Base-by-base conservation (phyloP, 1,140 invertebrate species). In the Drosophila teissieri region DNA sequence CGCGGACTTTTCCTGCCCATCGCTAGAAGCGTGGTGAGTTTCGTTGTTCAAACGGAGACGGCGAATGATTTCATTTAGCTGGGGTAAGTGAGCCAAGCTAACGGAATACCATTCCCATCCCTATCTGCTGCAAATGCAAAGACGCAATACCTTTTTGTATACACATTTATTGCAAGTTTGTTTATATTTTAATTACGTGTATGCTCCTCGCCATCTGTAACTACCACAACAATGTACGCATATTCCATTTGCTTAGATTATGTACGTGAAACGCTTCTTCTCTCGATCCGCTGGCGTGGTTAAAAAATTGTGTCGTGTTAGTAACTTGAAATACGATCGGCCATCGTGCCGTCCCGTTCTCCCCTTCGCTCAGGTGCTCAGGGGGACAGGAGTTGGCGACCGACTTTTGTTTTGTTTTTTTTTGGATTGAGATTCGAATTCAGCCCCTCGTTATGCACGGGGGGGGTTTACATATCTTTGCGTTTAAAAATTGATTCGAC, bases 141-240 rank as follows among this genome's bases (percentile, higher is more conserved):
- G 12, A n/a, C 55, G 0, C 3, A 14, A 5, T 0, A 17, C 6
- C 45, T 64, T 81, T 81, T 82, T 88, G 83, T 88, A 88, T 88
- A 88, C 83, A 88, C 83, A 88, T 88, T 88, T 88, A 88, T 88
- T 88, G 83, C 83, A 89, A 83, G 80, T 82, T 88, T 88, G 69
- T 86, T 83, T 88, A 83, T 83, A 80, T 83, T 73, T 58, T 88
- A 73, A 84, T 83, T 81, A 90, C 76, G 77, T 91, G 88, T 91
- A 80, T 85, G 76, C 75, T 82, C 65, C 72, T 64, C 53, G 53
- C 56, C 56, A 61, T 60, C 70, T 73, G 72, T 81, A 78, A 81
- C 80, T 90, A 91, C 90, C 83, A 91, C 90, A 91, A 90, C 85
- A 91, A 91, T 77, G 63, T 77, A 77, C 86, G 76, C 61, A 77